Conservation (phyloP, 2,797 vertebrate genomes). For the Dromococcyx pavoninus region DNA sequence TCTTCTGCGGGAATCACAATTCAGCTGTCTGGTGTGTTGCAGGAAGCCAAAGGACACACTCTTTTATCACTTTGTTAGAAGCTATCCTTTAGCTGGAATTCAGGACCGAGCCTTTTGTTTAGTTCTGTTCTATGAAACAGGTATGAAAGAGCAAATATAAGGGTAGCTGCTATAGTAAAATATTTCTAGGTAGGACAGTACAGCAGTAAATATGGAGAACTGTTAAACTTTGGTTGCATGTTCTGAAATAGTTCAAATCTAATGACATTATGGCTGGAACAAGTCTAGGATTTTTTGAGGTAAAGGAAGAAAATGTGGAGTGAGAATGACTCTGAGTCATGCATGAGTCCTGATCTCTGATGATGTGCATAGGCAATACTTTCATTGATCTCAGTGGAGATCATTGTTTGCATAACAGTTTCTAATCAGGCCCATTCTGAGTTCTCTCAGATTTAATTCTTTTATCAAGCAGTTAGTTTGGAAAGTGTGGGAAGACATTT, state of each 20-base stretch:
- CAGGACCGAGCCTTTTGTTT: background rate
- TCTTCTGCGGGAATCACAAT: background rate
- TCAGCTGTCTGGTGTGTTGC: background rate
- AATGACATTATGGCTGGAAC: background rate
- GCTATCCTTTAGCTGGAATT: background rate
- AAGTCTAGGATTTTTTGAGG: constrained; percentile 30
- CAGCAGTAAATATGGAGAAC: background rate
- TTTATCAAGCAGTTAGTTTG: background rate
- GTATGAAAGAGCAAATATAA: background rate
- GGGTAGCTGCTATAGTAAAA: background rate
- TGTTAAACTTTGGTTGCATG: background rate
- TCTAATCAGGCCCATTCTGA: constrained; percentile 23
- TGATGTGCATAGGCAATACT: constrained; percentile 9
- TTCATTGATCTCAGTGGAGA: constrained; percentile 37
- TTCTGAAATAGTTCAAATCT: constrained; percentile 5
- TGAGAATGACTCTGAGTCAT: constrained; percentile 61
- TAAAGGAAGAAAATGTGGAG: constrained; percentile 21
- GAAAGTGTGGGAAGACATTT: background rate
- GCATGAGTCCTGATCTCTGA: constrained; percentile 22
- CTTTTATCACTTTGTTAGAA: background rate
- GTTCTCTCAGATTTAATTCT: constrained; percentile 11
- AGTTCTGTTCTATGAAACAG: background rate
- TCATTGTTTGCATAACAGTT: constrained; percentile 28
- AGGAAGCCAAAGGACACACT: background rate
- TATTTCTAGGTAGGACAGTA: background rate